A percentile compares a stretch with the other conserved stretches of the same genome.
phyloP scores from a whole-genome alignment of 2,113 vertebrate species.

The Poeciliopsis prolifica region DNA sequence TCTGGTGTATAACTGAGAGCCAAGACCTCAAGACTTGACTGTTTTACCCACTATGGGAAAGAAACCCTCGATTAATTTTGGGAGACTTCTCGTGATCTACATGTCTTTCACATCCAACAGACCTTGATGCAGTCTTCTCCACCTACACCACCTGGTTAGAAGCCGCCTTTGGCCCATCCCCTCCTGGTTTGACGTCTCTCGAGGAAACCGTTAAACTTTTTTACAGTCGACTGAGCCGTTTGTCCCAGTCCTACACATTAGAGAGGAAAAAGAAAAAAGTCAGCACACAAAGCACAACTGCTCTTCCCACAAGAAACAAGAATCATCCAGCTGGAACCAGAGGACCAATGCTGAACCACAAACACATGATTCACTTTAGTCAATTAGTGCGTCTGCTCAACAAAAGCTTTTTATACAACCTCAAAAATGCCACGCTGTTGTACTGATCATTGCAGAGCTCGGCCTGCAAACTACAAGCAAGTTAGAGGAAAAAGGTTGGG shows the following conservation, averaged over 20 bases:
- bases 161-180: constrained; percentile 7
- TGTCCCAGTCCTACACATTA: constrained; percentile 29
- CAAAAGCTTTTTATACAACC: constrained; percentile 46
- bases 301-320: constrained; percentile 41
- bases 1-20: constrained; percentile 10
- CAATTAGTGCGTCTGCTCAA: constrained; percentile 54
- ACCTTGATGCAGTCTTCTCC: constrained; percentile 39
- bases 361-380: constrained; percentile 68
- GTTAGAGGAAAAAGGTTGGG: constrained; percentile 23
- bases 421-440: constrained; percentile 43
- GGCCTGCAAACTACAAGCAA: constrained; percentile 59
- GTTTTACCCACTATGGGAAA: constrained; percentile 23
- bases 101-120: constrained; percentile 34
- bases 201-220: constrained; percentile 50
- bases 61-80: constrained; percentile 3
- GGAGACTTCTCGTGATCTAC: constrained; percentile 11
- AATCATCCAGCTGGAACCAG: constrained; percentile 61
- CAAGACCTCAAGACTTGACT: constrained; percentile 2
- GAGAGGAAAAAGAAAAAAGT: constrained; percentile 43
- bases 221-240: constrained; percentile 65
- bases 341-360: constrained; percentile 47
- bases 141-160: constrained; percentile 6
- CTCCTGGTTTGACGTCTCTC: constrained; percentile 31
- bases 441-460: constrained; percentile 47
- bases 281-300: constrained; percentile 38